Base-by-base conservation (phyloP, 2,888 invertebrate species). In the Caenorhabditis japonica region DNA sequence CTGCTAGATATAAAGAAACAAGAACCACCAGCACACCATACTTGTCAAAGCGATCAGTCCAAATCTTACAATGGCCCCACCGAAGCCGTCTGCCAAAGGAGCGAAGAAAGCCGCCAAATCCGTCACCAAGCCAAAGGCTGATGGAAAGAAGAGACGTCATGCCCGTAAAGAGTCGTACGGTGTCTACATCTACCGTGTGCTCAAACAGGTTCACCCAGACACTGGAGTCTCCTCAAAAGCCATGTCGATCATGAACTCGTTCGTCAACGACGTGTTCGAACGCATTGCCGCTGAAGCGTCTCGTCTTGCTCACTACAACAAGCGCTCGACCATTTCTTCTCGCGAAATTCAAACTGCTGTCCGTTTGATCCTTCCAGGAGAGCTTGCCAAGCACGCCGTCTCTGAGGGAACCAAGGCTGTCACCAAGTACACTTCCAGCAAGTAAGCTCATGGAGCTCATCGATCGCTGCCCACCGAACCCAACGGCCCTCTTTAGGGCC, bases 251-350 rank as follows among this genome's bases (percentile, higher is more conserved):
- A 92, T 93, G 92, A 92, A 92, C 80, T 91, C 91, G 82, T 93
- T 93, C 74, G 92, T 93, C 0, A 92, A 91, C 78, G 93, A 93
- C 80, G 91, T 92, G 83, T 90, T 93, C 83, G 92, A 93, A 86
- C 91, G 91, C 44, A 91, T 93, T 41, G 92, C 92, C 0, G 89
- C 90, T 0, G 87, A 87, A 68, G 82, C 86, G 7, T 83, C 83
- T 27, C 90, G 91, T 52, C 85, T 93, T 66, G 91, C 91, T 0
- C 90, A 91, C 10, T 91, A 92, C 85, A 90, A 90, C 75, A 92
- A 92, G 86, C 90, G 91, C 47, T 91, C 90, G 0, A 93, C 92
- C 0, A 90, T 93, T 84, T 91, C 91, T 0, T 91, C 91, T 75
- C 89, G 92, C 58, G 93, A 93, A 78, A 91, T 93, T 13, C 92